Evolutionary conservation across 1,140 invertebrate species (phyloP).

Genomic region (Rhynchophorus ferrugineus): DNA sequence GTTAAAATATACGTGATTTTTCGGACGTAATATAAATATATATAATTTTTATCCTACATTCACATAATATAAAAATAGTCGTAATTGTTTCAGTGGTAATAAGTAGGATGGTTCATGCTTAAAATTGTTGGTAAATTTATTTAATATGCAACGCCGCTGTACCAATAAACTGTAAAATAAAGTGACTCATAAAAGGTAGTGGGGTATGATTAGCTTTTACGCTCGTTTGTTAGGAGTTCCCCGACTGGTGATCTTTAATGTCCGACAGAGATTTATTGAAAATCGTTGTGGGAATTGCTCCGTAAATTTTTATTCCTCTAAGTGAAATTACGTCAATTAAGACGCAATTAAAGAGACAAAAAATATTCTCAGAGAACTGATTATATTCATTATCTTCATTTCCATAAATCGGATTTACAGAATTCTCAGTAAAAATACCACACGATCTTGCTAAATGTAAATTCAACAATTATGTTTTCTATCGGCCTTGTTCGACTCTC

Average conservation of each 20-base stretch:
- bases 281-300: no score
- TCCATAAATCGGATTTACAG: neutral
- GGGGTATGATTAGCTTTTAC: neutral
- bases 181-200: neutral
- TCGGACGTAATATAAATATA: no score
- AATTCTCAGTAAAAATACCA: neutral
- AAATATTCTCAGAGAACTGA: no score
- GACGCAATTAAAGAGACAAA: no score
- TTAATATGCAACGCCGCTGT: neutral
- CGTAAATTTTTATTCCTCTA: no score
- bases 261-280: no score
- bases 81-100: neutral
- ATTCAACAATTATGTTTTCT: constrained; percentile 4
- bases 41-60: neutral
- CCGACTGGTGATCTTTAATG: neutral
- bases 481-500: neutral
- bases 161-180: neutral
- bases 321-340: no score
- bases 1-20: no score
- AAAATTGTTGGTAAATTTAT: no score
- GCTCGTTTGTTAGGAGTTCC: neutral
- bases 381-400: neutral
- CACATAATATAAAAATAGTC: neutral
- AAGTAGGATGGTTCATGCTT: neutral
- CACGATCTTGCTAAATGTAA: neutral